Evolutionary conservation across 2,113 vertebrate genomes (phyloP).

Genomic region (Strix aluco): DNA sequence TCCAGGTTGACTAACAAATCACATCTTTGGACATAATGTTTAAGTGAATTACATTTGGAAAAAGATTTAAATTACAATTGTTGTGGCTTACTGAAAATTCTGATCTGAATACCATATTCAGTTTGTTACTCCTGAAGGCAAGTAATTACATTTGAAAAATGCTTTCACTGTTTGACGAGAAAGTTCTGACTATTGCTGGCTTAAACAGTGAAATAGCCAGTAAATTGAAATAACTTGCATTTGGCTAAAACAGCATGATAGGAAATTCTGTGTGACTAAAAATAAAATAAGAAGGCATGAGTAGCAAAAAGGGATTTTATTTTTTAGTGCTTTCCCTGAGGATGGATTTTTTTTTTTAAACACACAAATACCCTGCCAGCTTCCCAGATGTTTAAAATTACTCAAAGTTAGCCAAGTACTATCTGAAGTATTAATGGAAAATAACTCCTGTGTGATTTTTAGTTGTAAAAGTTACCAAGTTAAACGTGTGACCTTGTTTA

Average conservation of each 20-base stretch:
- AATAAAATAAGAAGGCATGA: neutral
- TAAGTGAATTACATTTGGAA: neutral
- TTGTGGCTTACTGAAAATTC: neutral
- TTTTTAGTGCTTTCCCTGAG: neutral
- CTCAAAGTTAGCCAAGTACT: neutral
- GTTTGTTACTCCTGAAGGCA: neutral
- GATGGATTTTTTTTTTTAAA: neutral
- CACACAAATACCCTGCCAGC: neutral
- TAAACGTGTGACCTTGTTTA: neutral
- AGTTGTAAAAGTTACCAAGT: neutral
- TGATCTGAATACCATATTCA: neutral
- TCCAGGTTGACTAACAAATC: neutral
- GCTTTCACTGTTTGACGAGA: neutral
- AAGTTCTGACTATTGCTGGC: neutral
- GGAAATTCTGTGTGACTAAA: neutral
- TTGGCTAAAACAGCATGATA: neutral
- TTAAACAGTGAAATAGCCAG: neutral
- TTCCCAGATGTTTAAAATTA: neutral
- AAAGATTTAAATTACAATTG: neutral
- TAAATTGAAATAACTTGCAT: neutral
- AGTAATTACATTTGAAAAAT: neutral
- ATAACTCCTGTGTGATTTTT: neutral
- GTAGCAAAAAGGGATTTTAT: neutral
- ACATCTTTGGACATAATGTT: neutral
- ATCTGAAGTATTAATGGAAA: neutral